phyloP scores from a whole-genome alignment of 2,888 invertebrate species.

The Zhuqinia jingwanae region DNA sequence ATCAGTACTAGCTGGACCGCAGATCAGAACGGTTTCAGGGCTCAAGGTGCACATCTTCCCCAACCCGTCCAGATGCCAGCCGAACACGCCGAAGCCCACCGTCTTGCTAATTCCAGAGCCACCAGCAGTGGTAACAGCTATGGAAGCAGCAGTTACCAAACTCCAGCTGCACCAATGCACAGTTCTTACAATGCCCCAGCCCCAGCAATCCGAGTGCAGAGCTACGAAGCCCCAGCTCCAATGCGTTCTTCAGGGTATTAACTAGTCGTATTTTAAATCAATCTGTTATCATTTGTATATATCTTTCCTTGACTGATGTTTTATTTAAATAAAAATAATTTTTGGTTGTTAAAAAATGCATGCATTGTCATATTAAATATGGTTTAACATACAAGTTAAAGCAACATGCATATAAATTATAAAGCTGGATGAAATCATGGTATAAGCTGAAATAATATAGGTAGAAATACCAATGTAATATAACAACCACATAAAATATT shows the following conservation, averaged over 20 bases:
- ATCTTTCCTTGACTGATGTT: too few species aligned
- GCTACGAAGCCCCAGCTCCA: not conserved
- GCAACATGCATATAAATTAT: too few species aligned
- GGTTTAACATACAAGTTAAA: too few species aligned
- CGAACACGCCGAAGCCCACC: slow-evolving; percentile 66
- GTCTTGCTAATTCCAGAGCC: slow-evolving; percentile 23
- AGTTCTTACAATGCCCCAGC: slow-evolving; percentile 8
- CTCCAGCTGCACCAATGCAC: slow-evolving; percentile 20
- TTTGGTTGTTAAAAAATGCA: too few species aligned
- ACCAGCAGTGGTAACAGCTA: slow-evolving; percentile 1
- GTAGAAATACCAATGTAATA: too few species aligned
- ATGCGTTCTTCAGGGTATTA: slow-evolving; percentile 29
- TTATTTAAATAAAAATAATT: too few species aligned
- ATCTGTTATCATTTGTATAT: too few species aligned
- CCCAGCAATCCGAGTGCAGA: slow-evolving; percentile 13
- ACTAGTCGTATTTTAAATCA: not conserved
- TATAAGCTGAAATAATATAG: too few species aligned
- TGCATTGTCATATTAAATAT: too few species aligned
- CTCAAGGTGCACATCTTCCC: slow-evolving; percentile 63
- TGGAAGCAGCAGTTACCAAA: slow-evolving; percentile 4
- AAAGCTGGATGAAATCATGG: too few species aligned
- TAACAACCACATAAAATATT: too few species aligned
- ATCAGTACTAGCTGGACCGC: slow-evolving; percentile 52
- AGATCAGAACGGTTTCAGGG: slow-evolving; percentile 66
- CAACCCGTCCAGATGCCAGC: slow-evolving; percentile 67